Conservation (phyloP, 2,113 vertebrate genomes). For the Drymodes brunneopygia region DNA sequence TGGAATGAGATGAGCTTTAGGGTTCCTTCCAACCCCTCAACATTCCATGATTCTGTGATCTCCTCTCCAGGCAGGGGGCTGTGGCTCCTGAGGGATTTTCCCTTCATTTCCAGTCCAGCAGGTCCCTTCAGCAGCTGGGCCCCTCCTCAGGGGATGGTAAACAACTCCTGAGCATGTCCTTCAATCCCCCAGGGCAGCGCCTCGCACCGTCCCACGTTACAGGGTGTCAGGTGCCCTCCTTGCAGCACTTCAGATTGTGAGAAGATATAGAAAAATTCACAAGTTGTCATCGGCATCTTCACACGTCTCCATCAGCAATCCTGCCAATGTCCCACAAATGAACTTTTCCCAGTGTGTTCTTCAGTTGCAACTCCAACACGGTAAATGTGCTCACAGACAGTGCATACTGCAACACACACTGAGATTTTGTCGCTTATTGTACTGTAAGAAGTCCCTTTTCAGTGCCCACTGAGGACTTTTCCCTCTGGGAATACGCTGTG, state of each 20-base stretch:
- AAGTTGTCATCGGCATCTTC: background rate
- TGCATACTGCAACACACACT: background rate
- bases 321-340: background rate
- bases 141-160: background rate
- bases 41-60: background rate
- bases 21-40: background rate
- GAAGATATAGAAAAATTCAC: background rate
- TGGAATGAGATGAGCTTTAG: background rate
- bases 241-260: background rate
- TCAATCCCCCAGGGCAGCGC: background rate
- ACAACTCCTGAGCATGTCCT: background rate
- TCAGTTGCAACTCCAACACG: background rate
- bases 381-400: background rate
- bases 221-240: background rate
- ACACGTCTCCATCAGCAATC: background rate
- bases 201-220: background rate
- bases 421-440: fast-evolving
- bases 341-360: background rate
- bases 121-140: background rate
- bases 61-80: background rate
- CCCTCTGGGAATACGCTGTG: fast-evolving
- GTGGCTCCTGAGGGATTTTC: background rate
- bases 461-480: background rate
- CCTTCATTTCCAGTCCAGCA: background rate
- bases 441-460: background rate